A percentile compares a stretch with the other conserved stretches of the same genome.
Conservation (phyloP, 2,888 invertebrate species). For the Parthenolecanium corni region DNA sequence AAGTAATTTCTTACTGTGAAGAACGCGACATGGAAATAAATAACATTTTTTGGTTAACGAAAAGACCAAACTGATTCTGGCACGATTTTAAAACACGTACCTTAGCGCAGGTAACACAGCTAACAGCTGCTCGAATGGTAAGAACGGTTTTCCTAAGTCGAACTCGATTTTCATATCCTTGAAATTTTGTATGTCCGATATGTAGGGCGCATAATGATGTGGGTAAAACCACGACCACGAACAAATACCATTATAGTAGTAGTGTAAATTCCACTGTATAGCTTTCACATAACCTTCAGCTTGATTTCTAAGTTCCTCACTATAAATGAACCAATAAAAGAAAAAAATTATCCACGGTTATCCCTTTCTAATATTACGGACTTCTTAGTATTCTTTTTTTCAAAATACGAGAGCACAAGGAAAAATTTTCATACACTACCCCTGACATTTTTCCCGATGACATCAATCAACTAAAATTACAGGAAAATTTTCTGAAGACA, state of each 20-base stretch:
- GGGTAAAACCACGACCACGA: conserved; percentile 99
- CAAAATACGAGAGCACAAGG: too few species aligned
- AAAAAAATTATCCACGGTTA: too few species aligned
- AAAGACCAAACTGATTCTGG: too few species aligned
- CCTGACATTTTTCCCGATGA: too few species aligned
- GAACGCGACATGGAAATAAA: background rate
- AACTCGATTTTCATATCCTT: conserved; percentile 64
- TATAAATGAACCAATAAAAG: background rate
- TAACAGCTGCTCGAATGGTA: conserved; percentile 77
- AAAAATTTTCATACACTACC: too few species aligned
- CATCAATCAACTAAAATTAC: too few species aligned
- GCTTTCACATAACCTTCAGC: conserved; percentile 83
- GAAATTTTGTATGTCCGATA: conserved; percentile 83
- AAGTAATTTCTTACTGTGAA: conserved; percentile 52
- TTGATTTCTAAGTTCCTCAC: conserved; percentile 50
- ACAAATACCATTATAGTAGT: conserved; percentile 91
- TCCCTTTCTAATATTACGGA: too few species aligned
- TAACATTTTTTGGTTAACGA: background rate
- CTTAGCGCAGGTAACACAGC: conserved; percentile 79
- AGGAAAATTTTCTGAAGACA: too few species aligned
- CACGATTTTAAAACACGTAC: conserved; percentile 31
- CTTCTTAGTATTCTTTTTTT: too few species aligned
- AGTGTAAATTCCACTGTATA: conserved; percentile 91
- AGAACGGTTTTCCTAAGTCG: conserved; percentile 74
- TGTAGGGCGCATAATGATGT: conserved; percentile 92